Conservation (phyloP, 2,797 vertebrate genomes). For the Graptemys geographica region DNA sequence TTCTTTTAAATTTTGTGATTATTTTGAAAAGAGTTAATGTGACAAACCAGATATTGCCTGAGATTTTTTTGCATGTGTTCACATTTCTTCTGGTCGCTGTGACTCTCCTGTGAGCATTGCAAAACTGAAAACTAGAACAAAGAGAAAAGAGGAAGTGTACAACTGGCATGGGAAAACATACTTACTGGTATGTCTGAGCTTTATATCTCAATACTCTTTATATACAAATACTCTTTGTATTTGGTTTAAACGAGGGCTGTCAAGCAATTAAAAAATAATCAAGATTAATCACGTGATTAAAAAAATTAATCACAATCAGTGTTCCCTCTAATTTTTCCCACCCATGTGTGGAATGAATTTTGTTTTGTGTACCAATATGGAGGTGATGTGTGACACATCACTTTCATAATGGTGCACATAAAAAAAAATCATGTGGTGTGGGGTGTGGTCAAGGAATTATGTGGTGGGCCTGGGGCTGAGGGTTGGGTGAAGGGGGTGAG, state of each 20-base stretch:
- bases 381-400: no score
- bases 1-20: background rate
- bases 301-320: no score
- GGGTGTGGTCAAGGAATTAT: no score
- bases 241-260: background rate
- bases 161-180: background rate
- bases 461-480: no score
- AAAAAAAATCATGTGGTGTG: no score
- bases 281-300: no score
- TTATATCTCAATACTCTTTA: background rate
- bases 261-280: no score
- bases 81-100: background rate
- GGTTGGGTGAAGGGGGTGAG: no score
- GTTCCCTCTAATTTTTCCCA: no score
- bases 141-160: background rate
- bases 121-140: constrained; percentile 3
- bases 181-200: background rate
- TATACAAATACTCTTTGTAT: background rate
- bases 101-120: background rate
- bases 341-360: no score
- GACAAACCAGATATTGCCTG: background rate
- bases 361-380: no score
- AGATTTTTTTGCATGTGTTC: constrained; percentile 21
- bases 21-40: background rate
- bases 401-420: no score